Percentiles rank a stretch among this genome's conserved stretches.
phyloP scores from a whole-genome alignment of 2,113 vertebrate genomes.

The Muntiacus reevesi region DNA sequence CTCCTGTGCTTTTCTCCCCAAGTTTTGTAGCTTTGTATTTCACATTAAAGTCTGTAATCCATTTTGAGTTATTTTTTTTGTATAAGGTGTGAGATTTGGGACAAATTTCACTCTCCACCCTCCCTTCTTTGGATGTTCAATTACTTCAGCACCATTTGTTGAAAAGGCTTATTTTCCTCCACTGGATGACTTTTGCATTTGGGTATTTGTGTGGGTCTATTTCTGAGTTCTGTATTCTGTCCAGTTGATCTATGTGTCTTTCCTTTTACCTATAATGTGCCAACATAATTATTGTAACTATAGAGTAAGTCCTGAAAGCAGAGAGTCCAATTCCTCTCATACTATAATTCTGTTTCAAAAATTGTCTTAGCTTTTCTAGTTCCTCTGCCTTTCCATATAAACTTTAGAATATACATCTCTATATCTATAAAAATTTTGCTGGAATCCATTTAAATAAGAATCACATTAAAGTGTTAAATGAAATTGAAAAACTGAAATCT shows the following conservation, averaged over 20 bases:
- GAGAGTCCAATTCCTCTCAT: not conserved
- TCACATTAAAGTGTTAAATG: not conserved
- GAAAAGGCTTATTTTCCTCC: not conserved
- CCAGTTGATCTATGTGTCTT: not conserved
- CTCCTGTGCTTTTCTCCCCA: not conserved
- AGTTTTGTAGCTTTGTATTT: not conserved
- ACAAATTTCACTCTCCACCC: not conserved
- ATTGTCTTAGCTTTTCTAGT: not conserved
- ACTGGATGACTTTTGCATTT: not conserved
- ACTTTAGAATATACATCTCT: not conserved
- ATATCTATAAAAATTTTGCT: not conserved
- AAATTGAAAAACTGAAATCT: not conserved
- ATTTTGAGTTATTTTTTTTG: constrained; percentile 14
- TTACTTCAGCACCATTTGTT: not conserved
- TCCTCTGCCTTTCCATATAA: not conserved
- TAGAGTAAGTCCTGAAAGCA: not conserved
- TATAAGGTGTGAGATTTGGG: not conserved
- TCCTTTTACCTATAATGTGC: not conserved
- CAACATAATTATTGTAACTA: not conserved
- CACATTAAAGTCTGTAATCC: not conserved
- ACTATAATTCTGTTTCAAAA: not conserved
- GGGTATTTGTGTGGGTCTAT: not conserved
- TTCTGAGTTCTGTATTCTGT: not conserved
- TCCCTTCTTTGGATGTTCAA: not conserved
- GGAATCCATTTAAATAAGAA: not conserved